Evolutionary conservation across 2,113 vertebrate species (phyloP).

Genomic region (Mionectes macconnelli): DNA sequence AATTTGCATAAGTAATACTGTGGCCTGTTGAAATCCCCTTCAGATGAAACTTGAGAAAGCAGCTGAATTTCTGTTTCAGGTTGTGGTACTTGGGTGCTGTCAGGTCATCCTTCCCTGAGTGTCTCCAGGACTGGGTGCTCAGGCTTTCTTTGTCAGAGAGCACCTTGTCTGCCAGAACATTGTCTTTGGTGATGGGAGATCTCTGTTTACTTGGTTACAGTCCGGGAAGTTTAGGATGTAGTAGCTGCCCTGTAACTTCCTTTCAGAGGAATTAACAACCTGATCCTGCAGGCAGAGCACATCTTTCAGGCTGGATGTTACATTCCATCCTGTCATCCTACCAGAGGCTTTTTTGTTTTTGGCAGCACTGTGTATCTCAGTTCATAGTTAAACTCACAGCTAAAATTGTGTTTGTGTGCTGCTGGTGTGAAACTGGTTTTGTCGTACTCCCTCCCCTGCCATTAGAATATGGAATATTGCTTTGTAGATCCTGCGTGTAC

Average conservation of each 20-base stretch:
- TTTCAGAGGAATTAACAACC: background rate
- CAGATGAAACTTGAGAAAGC: background rate
- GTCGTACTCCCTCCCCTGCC: background rate
- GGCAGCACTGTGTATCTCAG: background rate
- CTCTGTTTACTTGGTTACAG: background rate
- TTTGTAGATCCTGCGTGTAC: background rate
- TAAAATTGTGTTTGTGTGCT: background rate
- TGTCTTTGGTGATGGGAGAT: background rate
- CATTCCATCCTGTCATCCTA: background rate
- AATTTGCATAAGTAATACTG: background rate
- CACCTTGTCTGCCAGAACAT: background rate
- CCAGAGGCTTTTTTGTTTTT: background rate
- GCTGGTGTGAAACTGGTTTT: background rate
- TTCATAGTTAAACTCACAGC: background rate
- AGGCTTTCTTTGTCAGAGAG: background rate
- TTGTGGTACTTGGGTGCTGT: background rate
- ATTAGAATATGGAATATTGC: background rate
- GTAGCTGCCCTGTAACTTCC: background rate
- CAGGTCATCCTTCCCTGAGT: background rate
- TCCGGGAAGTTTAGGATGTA: background rate
- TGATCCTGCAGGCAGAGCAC: background rate
- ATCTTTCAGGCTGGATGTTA: background rate
- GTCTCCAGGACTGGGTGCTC: background rate
- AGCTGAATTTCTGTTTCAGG: background rate
- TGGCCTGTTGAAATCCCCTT: conserved; percentile 4